phyloP scores from a whole-genome alignment of 2,888 invertebrate genomes.

The Hirtodrosophila duncani region DNA sequence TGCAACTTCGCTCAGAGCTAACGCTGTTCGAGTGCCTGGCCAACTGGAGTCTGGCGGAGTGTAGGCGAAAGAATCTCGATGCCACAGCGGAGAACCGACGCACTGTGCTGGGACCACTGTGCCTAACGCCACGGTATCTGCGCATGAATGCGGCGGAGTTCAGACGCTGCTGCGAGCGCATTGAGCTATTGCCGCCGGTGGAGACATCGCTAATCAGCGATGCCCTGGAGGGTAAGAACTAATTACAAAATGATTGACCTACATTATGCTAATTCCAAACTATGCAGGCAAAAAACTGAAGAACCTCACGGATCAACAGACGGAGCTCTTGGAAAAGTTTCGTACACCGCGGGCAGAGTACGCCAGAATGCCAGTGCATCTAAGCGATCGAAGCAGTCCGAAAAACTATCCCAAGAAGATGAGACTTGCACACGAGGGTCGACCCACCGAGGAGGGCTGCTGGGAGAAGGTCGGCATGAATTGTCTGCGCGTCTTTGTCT shows the following conservation, averaged over 20 bases:
- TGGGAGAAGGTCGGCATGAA: conserved; percentile 77
- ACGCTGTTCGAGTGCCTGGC: conserved; percentile 77
- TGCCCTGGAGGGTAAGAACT: conserved; percentile 73
- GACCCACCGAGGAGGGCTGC: conserved; percentile 74
- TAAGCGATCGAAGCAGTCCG: conserved; percentile 77
- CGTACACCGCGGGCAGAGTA: conserved; percentile 76
- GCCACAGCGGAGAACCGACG: conserved; percentile 76
- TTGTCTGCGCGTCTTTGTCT: conserved; percentile 77
- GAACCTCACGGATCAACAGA: conserved; percentile 76
- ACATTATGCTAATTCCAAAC: not conserved
- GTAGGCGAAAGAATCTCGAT: conserved; percentile 75
- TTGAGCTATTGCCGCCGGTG: conserved; percentile 74
- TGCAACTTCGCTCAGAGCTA: conserved; percentile 76
- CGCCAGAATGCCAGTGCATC: conserved; percentile 77
- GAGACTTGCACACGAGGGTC: conserved; percentile 72
- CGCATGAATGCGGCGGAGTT: conserved; percentile 73
- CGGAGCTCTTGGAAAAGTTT: conserved; percentile 75
- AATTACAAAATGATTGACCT: not conserved
- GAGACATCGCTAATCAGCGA: conserved; percentile 75
- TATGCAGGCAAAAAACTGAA: conserved; percentile 74
- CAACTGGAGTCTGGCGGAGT: conserved; percentile 77
- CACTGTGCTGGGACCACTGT: conserved; percentile 76
- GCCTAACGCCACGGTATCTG: conserved; percentile 76
- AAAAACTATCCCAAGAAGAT: conserved; percentile 78
- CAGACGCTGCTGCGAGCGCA: conserved; percentile 75